These are phyloP conservation scores for Drosophila kepulauana DNA, from an alignment of 1,140 invertebrate species.

Conservation along the genomic window DNA sequence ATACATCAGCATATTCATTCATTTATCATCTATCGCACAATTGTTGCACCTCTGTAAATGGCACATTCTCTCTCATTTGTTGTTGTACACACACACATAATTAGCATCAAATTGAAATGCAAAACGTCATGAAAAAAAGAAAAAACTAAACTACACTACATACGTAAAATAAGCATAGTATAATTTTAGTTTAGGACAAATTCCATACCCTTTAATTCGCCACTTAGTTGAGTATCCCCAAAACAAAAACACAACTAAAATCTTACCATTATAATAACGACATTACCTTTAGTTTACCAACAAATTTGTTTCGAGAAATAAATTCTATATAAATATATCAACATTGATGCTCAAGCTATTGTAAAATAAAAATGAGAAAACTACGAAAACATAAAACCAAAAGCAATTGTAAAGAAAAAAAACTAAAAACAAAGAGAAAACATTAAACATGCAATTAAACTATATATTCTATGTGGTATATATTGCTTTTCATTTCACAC, in stretches of 20 bases:
- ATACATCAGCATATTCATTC: conserved; percentile 3
- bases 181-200: conserved; percentile 75
- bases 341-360: conserved; percentile 52
- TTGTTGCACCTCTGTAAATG: conserved; percentile 25
- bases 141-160: conserved; percentile 7
- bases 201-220: conserved; percentile 51
- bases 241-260: conserved; percentile 14
- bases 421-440: conserved; percentile 66
- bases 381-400: conserved; percentile 56
- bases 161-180: conserved; percentile 74
- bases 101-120: conserved; percentile 60
- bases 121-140: conserved; percentile 28
- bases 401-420: conserved; percentile 71
- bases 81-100: conserved; percentile 39
- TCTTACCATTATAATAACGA: conserved; percentile 29
- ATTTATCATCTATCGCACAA: background rate
- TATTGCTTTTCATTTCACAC: conserved; percentile 40
- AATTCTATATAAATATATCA: conserved; percentile 38
- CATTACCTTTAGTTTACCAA: conserved; percentile 11
- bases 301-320: conserved; percentile 28
- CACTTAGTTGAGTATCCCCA: conserved; percentile 6
- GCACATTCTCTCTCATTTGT: conserved; percentile 21
- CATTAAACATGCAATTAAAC: conserved; percentile 72
- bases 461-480: conserved; percentile 13
- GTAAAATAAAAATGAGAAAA: conserved; percentile 33